phyloP scores from a whole-genome alignment of 2,797 vertebrate species.

The Lycodopsis pacificus region DNA sequence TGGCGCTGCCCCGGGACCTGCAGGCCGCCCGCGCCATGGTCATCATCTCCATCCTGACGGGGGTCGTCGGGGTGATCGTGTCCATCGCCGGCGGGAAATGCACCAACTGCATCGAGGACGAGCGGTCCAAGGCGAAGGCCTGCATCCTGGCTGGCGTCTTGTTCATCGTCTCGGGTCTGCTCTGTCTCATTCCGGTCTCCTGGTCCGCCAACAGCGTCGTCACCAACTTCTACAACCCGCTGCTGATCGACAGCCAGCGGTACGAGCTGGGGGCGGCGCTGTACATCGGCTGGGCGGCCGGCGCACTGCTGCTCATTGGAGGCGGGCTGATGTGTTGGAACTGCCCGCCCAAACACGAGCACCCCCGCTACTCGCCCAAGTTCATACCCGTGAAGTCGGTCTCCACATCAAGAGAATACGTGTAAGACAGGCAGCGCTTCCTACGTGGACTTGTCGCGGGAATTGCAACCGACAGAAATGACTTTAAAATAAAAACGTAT shows the following conservation, averaged over 20 bases:
- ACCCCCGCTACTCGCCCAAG: conserved; percentile 69
- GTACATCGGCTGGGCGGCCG: conserved; percentile 93
- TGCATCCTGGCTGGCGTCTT: conserved; percentile 81
- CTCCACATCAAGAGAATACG: conserved; percentile 77
- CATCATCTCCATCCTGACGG: conserved; percentile 81
- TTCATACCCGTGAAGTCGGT: conserved; percentile 69
- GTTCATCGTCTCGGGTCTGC: conserved; percentile 81
- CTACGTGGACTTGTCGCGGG: conserved; percentile 17
- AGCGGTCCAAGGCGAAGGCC: conserved; percentile 78
- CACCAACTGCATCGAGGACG: conserved; percentile 85
- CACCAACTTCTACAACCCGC: conserved; percentile 85
- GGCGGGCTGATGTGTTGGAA: conserved; percentile 89
- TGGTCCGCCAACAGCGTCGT: conserved; percentile 85
- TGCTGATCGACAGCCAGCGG: conserved; percentile 78
- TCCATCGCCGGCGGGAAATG: conserved; percentile 86
- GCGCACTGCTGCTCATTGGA: conserved; percentile 86
- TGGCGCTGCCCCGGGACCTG: conserved; percentile 82
- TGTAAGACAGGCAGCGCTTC: conserved; percentile 45
- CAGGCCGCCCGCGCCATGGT: conserved; percentile 84
- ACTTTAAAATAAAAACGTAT: not conserved
- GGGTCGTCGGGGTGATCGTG: conserved; percentile 75
- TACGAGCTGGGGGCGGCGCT: conserved; percentile 91
- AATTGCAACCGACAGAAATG: not conserved
- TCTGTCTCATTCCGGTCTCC: conserved; percentile 83
- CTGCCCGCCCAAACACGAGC: conserved; percentile 76